A percentile compares a stretch with the other conserved stretches of the same genome.
Conservation (phyloP, 2,113 vertebrate species). For the Guaruba guarouba region DNA sequence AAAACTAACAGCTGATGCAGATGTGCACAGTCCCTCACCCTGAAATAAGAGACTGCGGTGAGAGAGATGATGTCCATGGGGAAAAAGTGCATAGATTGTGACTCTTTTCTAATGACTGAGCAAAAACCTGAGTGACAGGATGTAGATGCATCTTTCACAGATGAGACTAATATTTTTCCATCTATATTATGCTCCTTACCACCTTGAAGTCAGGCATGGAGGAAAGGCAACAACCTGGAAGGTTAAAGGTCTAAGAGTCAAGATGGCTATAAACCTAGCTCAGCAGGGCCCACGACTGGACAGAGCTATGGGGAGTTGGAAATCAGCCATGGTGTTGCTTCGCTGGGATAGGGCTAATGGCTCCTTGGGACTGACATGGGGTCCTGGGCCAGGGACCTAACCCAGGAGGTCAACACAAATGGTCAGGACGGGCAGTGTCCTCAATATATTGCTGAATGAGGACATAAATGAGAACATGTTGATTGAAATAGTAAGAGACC, state of each 20-base stretch:
- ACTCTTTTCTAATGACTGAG: background rate
- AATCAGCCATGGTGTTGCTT: fast-evolving
- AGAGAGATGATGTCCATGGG: background rate
- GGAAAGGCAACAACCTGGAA: background rate
- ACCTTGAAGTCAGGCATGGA: background rate
- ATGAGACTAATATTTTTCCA: background rate
- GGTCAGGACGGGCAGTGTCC: fast-evolving
- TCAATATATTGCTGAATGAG: background rate
- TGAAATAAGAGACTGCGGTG: background rate
- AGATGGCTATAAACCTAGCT: background rate
- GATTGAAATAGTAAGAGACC: background rate
- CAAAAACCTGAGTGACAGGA: background rate
- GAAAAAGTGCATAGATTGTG: background rate
- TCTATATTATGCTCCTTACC: background rate
- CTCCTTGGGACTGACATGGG: fast-evolving
- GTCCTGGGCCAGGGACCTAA: background rate
- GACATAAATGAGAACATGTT: fast-evolving
- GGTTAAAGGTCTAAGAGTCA: background rate
- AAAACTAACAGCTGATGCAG: background rate
- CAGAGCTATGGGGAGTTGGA: background rate
- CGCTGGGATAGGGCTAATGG: fast-evolving
- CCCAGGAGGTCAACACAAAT: fast-evolving
- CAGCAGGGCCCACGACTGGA: fast-evolving
- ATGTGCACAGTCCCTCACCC: background rate
- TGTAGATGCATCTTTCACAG: background rate